Evolutionary conservation across 2,113 vertebrate genomes (phyloP).

Genomic region (Phaetusa simplex): DNA sequence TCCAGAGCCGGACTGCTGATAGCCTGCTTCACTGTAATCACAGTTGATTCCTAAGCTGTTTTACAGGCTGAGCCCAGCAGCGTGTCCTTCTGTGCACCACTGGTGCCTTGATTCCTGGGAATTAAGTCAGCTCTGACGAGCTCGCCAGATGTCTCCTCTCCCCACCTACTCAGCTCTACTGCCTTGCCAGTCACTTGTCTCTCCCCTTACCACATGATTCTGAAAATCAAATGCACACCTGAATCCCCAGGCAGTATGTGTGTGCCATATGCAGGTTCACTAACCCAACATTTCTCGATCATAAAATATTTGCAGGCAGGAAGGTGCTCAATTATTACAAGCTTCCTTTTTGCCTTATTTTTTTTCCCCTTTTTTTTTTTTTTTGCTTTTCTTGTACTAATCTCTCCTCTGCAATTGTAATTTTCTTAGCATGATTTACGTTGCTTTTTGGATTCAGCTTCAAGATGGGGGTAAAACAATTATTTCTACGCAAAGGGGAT

Average conservation of each 20-base stretch:
- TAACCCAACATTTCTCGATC: not conserved
- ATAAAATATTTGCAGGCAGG: not conserved
- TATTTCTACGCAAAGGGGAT: not conserved
- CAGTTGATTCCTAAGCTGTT: not conserved
- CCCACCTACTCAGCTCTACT: not conserved
- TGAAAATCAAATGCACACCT: not conserved
- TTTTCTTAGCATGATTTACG: not conserved
- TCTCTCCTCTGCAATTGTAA: not conserved
- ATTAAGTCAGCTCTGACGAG: not conserved
- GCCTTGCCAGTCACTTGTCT: not conserved
- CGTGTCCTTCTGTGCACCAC: not conserved
- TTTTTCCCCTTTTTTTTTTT: not conserved
- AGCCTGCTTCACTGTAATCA: not conserved
- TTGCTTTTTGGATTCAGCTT: not conserved
- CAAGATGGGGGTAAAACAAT: not conserved
- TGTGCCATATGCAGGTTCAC: not conserved
- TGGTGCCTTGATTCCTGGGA: not conserved
- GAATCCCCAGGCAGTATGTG: not conserved
- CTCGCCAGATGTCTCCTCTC: not conserved
- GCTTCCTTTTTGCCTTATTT: not conserved
- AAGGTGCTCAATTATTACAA: not conserved
- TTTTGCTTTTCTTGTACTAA: not conserved
- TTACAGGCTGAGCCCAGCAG: not conserved
- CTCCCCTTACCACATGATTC: not conserved
- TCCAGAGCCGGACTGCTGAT: not conserved